Conservation (phyloP, 1,140 invertebrate species). For the Archivesica marissinica region DNA sequence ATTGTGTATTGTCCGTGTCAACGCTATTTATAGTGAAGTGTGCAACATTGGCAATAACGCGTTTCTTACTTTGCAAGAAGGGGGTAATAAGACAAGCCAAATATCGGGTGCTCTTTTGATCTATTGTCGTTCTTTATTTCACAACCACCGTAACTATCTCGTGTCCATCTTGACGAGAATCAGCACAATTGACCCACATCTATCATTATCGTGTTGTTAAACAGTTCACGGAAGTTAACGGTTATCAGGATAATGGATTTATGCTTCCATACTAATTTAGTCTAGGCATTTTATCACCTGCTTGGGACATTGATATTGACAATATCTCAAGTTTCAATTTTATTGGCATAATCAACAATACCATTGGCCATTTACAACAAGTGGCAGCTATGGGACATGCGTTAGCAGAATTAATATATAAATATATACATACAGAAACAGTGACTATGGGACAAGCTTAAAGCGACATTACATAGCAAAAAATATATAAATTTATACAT, state of each 20-base stretch:
- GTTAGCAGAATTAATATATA: too few relatives aligned
- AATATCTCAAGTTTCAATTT: too few relatives aligned
- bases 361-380: too few relatives aligned
- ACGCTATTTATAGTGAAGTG: neutral
- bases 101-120: constrained; percentile 14
- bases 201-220: constrained; percentile 24
- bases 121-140: constrained; percentile 34
- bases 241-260: constrained; percentile 23
- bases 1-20: constrained; percentile 7
- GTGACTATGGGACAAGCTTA: too few relatives aligned
- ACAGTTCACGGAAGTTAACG: neutral
- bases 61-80: neutral
- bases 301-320: neutral
- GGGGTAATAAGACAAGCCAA: neutral
- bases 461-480: too few relatives aligned
- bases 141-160: constrained; percentile 4
- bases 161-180: constrained; percentile 14
- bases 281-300: constrained; percentile 35
- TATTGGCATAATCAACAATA: too few relatives aligned
- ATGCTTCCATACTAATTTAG: constrained; percentile 28
- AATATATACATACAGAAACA: too few relatives aligned
- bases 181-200: neutral
- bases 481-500: too few relatives aligned
- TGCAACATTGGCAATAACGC: too few relatives aligned
- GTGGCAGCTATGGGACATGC: too few relatives aligned